Conservation (phyloP, 2,888 invertebrate species). For the Pseudanteris insignis region DNA sequence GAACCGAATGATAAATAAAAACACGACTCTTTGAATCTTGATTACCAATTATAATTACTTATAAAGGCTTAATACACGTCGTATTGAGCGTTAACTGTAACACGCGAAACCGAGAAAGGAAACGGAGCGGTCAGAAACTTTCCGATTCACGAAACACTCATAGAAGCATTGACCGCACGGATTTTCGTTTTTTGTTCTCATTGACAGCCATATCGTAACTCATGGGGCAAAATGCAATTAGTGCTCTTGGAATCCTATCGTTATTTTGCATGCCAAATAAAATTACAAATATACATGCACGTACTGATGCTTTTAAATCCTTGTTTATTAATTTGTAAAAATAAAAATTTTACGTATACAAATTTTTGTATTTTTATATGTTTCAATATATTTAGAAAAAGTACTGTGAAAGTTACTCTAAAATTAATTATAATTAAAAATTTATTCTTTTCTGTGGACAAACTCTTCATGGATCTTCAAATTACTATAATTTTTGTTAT, state of each 20-base stretch:
- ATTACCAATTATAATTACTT: conserved; percentile 13
- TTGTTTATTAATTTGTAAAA: no score
- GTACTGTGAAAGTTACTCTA: no score
- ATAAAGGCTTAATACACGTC: conserved; percentile 11
- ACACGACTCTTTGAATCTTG: no score
- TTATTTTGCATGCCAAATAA: conserved; percentile 9
- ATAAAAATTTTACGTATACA: neutral
- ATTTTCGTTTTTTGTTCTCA: conserved; percentile 42
- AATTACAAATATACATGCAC: conserved; percentile 3
- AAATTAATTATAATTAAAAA: no score
- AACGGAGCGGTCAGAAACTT: conserved; percentile 46
- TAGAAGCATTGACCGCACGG: conserved; percentile 39
- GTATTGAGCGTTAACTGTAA: conserved; percentile 25
- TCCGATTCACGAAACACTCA: conserved; percentile 44
- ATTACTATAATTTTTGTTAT: no score
- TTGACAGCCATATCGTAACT: conserved; percentile 19
- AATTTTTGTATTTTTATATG: neutral
- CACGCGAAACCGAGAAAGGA: conserved; percentile 45
- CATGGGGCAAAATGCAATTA: conserved; percentile 16
- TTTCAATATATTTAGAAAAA: no score
- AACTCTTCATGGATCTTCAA: no score
- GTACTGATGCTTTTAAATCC: no score
- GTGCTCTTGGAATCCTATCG: conserved; percentile 2
- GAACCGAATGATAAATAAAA: no score
- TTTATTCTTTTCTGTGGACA: no score